Base-by-base conservation (phyloP, 2,113 vertebrate genomes). In the Pipa parva region DNA sequence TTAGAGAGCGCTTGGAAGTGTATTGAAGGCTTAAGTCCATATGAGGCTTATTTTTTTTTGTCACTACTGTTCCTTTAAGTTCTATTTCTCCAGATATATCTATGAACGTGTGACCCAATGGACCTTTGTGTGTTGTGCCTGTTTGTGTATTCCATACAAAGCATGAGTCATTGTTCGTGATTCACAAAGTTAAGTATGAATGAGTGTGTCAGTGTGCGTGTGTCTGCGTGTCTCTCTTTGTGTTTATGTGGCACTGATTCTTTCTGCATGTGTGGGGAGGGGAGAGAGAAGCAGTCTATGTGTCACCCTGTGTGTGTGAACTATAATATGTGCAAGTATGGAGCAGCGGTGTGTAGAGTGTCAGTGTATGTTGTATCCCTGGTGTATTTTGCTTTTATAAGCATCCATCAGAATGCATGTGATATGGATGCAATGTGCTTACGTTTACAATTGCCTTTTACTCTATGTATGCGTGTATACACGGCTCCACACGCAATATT, bases 211-310 rank as follows among this genome's bases (percentile, higher is more conserved):
- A 22, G 31, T 20, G 8, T 57, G 57, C 56, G 45, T 69, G 65
- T 69, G 58, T 52, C 46, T 69, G 65, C 65, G 56, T 69, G 65
- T 69, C 57, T 42, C 46, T 33, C 56, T 68, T 68, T 68, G 64
- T 69, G 65, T 60, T 60, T 60, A 60, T 69, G 65, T 69, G 65
- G 65, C 65, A 69, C 45, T 22, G 49, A 48, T 58, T 58, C 64
- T 58, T 68, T 27, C 55, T 27, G 9, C 28, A 26, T 48, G 57
- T 50, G 57, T 59, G 46, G 57, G 65, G 65, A 60, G 65, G 57
- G 57, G 45, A 52, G 46, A 52, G 48, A 7, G 42, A 42, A 51
- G 36, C 22, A 52, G 65, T 42, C 63, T 66, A 60, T 69, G 65
- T 69, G 65, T 69, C 56, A 60, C 37, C 36, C 21, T n/a, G 57